Evolutionary conservation across 2,888 invertebrate species (phyloP), one percentile per base, ranked within the genome.

Genomic region (Drosophila nigricruria): DNA sequence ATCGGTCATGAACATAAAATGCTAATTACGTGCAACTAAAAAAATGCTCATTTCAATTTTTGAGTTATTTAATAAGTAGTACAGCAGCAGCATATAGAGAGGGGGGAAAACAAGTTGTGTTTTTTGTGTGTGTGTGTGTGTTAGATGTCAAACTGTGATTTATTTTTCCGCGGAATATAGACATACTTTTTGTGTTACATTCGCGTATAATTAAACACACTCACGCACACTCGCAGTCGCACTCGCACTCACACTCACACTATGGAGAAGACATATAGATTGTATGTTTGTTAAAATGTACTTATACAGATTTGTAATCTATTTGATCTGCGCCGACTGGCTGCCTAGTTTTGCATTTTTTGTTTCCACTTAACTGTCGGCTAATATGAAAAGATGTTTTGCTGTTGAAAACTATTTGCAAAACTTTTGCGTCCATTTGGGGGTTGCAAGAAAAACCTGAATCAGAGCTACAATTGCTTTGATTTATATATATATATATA

Each of bases 261-360:
- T 10, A 53, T 27, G 14, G 49, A 53, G 38, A 66, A 61, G 56
- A 52, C 23, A 18, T 66, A 63, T 66, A 61, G 23, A 56, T 14
- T 65, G 65, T 64, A 30, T 52, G 36, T 45, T 52, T 25, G 49
- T 27, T 23, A 42, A 30, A 43, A 59, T 54, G 61, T 63, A 50
- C 60, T 59, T 62, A 49, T 56, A 70, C 43, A 52, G 54, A 70
- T 63, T 70, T 64, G 68, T 88, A 88, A 86, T 85, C 88, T 88
- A 79, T 86, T 86, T 86, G 86, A 86, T 86, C 86, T 81, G 74
- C 71, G 78, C 88, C 86, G 86, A 79, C 86, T 57, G 50, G 47
- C 60, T 70, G 81, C 72, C 61, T 50, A 70, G 73, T 57, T 79
- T 74, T 86, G 83, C 87, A 84, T 79, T 84, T 79, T 82, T 83